Base-by-base conservation (phyloP, 2,888 invertebrate species). In the Kryphioiulus occultus region DNA sequence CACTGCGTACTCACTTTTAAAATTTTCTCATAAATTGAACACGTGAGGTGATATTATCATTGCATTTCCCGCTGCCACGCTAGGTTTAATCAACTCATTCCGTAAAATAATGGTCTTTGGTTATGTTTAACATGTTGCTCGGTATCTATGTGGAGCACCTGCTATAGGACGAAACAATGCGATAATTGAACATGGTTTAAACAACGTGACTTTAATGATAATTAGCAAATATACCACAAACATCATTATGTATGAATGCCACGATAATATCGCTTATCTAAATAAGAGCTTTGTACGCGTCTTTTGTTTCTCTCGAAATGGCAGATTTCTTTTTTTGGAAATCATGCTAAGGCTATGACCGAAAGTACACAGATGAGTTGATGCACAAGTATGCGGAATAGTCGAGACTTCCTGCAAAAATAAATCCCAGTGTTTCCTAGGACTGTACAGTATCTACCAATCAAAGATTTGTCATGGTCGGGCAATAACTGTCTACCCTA, bases 131-230 rank as follows among this genome's bases (percentile, higher is more conserved):
- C 30, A 78, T 78, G 78, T 78, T 30, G 12, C 78, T 15, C 78
- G 78, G 30, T 78, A 78, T 78, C 30, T 78, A 78, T 78, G 26
- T 78, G 17, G 78, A 78, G 30, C 78, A 78, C 78, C 10, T 32
- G 68, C 68, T 22, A 22, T 68, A 22, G 68, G 30, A 78, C 30
- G 26, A 30, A 78, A 78, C 78, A 78, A 78, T 78, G 26, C 26
- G 78, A 78, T 78, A 26, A 78, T 78, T 78, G 30, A 78, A 78
- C 78, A 78, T 17, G 78, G 78, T 78, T 30, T 30, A 78, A 78
- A 30, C 78, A 78, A 78, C 78, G 26, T 78, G 78, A 78, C 78
- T 78, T 78, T 78, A 78, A 78, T 30, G 78, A 78, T 78, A 26
- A 78, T 78, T 78, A 78, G 78, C 26, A 17, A 78, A 78, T 78